These are phyloP conservation scores for Patella pellucida DNA, from an alignment of 2,888 invertebrate species.

Conservation along the genomic window DNA sequence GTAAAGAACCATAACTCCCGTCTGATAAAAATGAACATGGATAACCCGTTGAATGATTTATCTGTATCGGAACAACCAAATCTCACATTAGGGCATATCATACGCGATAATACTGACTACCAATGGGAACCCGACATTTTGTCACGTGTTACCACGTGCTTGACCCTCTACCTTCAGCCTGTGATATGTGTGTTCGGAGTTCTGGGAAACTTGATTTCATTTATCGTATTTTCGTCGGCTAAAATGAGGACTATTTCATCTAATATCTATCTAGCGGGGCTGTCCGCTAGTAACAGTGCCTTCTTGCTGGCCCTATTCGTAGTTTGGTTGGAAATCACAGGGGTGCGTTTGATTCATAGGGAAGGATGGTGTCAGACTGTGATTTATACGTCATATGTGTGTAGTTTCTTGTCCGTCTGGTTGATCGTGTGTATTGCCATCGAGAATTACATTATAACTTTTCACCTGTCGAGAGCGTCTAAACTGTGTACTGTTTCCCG, in stretches of 20 bases:
- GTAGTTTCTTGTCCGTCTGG: slow-evolving; percentile 77
- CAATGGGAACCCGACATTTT: slow-evolving; percentile 1
- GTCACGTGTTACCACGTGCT: slow-evolving; percentile 19
- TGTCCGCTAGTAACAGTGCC: slow-evolving; percentile 83
- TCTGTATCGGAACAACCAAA: background rate
- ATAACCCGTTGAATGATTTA: background rate
- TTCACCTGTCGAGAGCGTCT: slow-evolving; percentile 49
- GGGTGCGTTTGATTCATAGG: slow-evolving; percentile 43
- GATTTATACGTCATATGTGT: slow-evolving; percentile 77
- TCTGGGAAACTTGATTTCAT: slow-evolving; percentile 82
- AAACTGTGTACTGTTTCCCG: slow-evolving; percentile 48
- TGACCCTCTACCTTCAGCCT: slow-evolving; percentile 74
- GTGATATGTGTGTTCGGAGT: slow-evolving; percentile 79
- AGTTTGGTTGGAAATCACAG: slow-evolving; percentile 51
- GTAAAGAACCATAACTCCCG: too few relatives aligned
- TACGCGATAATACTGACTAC: background rate
- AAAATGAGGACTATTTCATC: slow-evolving; percentile 83
- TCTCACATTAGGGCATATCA: background rate
- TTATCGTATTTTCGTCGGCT: slow-evolving; percentile 81
- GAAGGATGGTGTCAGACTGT: slow-evolving; percentile 79
- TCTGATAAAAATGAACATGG: background rate
- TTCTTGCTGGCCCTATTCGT: slow-evolving; percentile 78
- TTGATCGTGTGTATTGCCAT: slow-evolving; percentile 88
- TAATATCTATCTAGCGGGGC: slow-evolving; percentile 82
- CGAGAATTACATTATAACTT: slow-evolving; percentile 80